Conservation (phyloP, 2,888 invertebrate species). For the Pecten maximus region DNA sequence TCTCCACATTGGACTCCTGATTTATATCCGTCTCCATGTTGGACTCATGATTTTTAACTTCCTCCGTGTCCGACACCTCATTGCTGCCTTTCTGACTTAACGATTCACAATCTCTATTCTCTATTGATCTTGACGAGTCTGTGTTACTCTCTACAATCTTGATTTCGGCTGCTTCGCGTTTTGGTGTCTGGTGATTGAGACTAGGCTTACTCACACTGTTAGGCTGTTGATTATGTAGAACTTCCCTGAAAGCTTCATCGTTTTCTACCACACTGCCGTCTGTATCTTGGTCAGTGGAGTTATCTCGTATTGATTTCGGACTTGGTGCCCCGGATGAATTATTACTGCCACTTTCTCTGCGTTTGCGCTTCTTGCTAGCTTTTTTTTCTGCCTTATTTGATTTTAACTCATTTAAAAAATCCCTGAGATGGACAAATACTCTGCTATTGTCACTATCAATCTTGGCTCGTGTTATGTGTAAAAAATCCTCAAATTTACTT, state of each 20-base stretch:
- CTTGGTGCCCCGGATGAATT: slow-evolving; percentile 18
- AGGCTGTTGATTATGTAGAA: neutral
- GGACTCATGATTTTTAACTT: too few species aligned
- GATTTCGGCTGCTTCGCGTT: neutral
- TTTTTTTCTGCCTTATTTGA: slow-evolving; percentile 54
- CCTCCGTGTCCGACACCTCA: too few species aligned
- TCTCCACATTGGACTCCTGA: too few species aligned
- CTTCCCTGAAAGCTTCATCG: neutral
- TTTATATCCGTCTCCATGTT: too few species aligned
- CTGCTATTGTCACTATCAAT: slow-evolving; percentile 63
- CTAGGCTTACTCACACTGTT: neutral
- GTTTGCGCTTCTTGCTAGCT: slow-evolving; percentile 30
- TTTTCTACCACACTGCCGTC: slow-evolving; percentile 5
- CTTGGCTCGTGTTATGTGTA: slow-evolving; percentile 59
- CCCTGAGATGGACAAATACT: slow-evolving; percentile 72
- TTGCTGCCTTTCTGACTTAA: too few species aligned
- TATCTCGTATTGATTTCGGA: slow-evolving; percentile 37
- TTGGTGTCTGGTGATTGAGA: neutral
- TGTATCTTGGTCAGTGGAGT: neutral
- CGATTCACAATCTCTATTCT: neutral
- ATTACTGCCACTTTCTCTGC: neutral
- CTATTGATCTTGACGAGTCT: neutral
- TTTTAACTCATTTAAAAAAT: slow-evolving; percentile 73
- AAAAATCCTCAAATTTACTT: slow-evolving; percentile 61
- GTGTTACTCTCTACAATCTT: neutral